Percentiles rank a stretch among this genome's conserved stretches.
Evolutionary conservation across 2,797 vertebrate species (phyloP).

Genomic region (Zenarchopterus dispar): DNA sequence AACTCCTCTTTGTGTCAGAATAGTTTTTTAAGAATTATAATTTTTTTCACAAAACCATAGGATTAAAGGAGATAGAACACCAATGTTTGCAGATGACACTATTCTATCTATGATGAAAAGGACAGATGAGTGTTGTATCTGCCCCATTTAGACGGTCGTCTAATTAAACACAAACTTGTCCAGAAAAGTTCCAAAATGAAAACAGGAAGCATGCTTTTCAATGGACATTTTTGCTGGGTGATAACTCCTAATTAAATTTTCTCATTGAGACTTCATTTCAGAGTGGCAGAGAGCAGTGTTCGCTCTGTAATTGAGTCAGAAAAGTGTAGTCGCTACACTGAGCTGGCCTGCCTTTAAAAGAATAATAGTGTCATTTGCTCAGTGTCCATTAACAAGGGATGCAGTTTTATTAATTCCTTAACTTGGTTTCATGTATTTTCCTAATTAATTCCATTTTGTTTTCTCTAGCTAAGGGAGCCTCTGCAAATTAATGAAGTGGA

Average conservation of each 20-base stretch:
- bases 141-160: slow-evolving; percentile 13
- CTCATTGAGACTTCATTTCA: slow-evolving; percentile 82
- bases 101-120: too few relatives aligned
- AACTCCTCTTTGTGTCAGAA: too few relatives aligned
- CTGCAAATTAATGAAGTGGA: slow-evolving; percentile 87
- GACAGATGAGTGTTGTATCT: slow-evolving; percentile 2
- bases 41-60: too few relatives aligned
- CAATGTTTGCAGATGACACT: too few relatives aligned
- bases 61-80: too few relatives aligned
- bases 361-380: slow-evolving; percentile 85
- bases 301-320: slow-evolving; percentile 81
- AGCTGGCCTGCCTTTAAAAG: slow-evolving; percentile 78
- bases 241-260: slow-evolving; percentile 84
- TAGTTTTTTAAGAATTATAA: too few relatives aligned
- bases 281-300: slow-evolving; percentile 76
- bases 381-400: slow-evolving; percentile 84
- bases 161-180: slow-evolving; percentile 48
- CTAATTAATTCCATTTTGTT: slow-evolving; percentile 90
- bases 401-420: slow-evolving; percentile 88
- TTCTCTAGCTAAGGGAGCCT: slow-evolving; percentile 83
- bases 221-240: slow-evolving; percentile 60
- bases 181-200: slow-evolving; percentile 54
- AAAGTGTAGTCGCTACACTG: slow-evolving; percentile 67
- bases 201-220: slow-evolving; percentile 62
- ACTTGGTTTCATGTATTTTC: slow-evolving; percentile 85